phyloP scores from a whole-genome alignment of 2,113 vertebrate genomes.

The Tyto alba region DNA sequence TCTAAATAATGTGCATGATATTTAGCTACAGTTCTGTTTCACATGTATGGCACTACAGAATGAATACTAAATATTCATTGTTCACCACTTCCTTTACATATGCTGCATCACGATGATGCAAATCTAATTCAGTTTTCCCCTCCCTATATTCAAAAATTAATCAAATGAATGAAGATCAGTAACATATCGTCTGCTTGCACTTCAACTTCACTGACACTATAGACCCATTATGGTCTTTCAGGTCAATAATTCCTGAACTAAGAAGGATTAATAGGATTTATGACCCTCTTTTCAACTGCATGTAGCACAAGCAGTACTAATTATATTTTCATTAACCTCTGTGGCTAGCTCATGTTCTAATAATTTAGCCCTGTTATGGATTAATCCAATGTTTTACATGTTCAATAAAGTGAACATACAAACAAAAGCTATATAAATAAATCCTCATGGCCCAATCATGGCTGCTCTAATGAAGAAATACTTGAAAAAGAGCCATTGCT shows the following conservation, averaged over 20 bases:
- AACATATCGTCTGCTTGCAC: background rate
- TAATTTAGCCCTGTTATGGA: conserved; percentile 64
- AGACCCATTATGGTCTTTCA: conserved; percentile 60
- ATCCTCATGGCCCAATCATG: background rate
- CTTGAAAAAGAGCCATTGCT: background rate
- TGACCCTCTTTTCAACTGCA: conserved; percentile 61
- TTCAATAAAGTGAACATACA: conserved; percentile 65
- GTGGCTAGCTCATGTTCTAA: conserved; percentile 63
- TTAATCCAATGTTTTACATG: conserved; percentile 63
- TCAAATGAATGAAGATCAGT: background rate
- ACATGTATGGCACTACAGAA: background rate
- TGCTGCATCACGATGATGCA: background rate
- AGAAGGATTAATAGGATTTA: conserved; percentile 72
- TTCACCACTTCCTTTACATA: background rate
- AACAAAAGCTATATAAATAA: conserved; percentile 55
- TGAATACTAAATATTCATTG: background rate
- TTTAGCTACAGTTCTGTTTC: background rate
- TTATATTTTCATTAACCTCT: conserved; percentile 77
- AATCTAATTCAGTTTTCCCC: background rate
- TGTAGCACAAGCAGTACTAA: conserved; percentile 68
- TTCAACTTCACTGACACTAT: conserved; percentile 28
- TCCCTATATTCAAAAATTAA: background rate
- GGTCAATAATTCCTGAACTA: conserved; percentile 71
- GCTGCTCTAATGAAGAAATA: background rate
- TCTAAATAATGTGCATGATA: background rate